A percentile compares a stretch with the other conserved stretches of the same genome.
These are phyloP conservation scores for Allacma fusca DNA, from an alignment of 2,888 invertebrate genomes.

Conservation along the genomic window DNA sequence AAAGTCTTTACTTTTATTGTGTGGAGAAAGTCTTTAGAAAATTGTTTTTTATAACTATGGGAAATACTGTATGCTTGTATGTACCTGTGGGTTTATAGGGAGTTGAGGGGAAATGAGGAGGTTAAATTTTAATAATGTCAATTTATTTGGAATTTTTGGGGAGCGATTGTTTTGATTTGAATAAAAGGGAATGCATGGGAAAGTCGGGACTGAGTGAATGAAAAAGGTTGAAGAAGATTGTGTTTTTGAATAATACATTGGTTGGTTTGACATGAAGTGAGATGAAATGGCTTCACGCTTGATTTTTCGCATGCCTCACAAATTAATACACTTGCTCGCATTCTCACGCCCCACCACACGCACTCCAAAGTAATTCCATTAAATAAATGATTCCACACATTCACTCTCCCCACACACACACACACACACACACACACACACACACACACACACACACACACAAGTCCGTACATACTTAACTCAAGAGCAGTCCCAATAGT, in stretches of 20 bases:
- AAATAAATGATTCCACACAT: conserved; percentile 35
- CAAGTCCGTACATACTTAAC: neutral
- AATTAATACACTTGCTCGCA: conserved; percentile 36
- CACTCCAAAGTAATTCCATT: conserved; percentile 38
- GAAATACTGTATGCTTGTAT: neutral
- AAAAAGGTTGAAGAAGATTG: neutral
- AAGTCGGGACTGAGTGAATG: neutral
- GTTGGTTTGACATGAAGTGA: conserved; percentile 27
- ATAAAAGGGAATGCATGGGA: neutral
- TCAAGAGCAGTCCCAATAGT: too few species aligned
- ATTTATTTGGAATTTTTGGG: neutral
- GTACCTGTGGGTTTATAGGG: neutral
- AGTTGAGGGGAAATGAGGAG: neutral
- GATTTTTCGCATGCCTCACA: conserved; percentile 37
- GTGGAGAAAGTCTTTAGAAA: too few species aligned
- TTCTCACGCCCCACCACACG: conserved; percentile 39
- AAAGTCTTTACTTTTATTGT: too few species aligned
- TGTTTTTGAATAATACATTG: conserved; percentile 22
- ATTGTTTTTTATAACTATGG: too few species aligned
- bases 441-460: neutral
- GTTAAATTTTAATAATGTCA: neutral
- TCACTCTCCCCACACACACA: neutral
- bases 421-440: neutral
- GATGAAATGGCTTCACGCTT: conserved; percentile 35
- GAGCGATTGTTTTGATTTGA: neutral